phyloP scores from a whole-genome alignment of 2,113 vertebrate species.

The Laticauda colubrina region DNA sequence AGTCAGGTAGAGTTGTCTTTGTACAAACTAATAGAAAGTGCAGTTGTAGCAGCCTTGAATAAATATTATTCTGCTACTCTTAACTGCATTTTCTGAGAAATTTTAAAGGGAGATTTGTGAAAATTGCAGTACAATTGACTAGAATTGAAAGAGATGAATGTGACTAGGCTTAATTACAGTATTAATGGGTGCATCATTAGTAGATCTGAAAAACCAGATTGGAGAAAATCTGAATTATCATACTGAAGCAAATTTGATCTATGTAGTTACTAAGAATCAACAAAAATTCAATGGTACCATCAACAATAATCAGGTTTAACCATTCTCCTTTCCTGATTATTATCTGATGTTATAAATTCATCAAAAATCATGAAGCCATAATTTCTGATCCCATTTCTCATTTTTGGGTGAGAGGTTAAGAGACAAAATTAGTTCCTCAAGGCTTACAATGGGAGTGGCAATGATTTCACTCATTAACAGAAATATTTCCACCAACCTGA shows the following conservation, averaged over 20 bases:
- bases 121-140: neutral
- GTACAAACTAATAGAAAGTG: neutral
- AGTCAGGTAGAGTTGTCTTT: neutral
- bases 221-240: neutral
- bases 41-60: neutral
- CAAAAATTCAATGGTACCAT: neutral
- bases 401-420: neutral
- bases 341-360: neutral
- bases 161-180: neutral
- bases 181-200: neutral
- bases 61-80: neutral
- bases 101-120: neutral
- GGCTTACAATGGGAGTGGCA: neutral
- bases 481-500: neutral
- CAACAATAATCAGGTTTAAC: neutral
- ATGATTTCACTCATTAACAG: neutral
- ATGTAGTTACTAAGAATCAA: neutral
- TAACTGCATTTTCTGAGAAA: neutral
- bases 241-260: neutral
- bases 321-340: neutral
- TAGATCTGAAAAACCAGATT: neutral
- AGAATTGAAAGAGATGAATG: neutral
- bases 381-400: neutral
- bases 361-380: neutral
- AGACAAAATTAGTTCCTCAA: neutral